These are phyloP conservation scores for Pseudomyrmex pallidus DNA, from an alignment of 1,140 invertebrate species.

Conservation along the genomic window DNA sequence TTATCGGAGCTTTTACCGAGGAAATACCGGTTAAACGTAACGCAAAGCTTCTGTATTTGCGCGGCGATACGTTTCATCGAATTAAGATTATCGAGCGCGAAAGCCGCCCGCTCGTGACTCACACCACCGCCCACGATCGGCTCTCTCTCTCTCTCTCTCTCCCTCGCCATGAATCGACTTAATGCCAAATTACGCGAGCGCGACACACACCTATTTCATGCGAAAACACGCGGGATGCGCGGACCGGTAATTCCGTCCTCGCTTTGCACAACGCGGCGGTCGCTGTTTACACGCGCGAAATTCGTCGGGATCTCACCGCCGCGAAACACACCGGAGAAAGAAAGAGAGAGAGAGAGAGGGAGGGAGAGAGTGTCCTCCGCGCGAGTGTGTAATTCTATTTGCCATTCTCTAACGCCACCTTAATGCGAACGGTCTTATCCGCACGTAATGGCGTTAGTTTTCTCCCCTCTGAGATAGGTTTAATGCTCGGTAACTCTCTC, in stretches of 20 bases:
- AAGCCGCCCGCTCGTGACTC: slow-evolving; percentile 15
- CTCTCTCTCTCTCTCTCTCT: no score
- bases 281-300: slow-evolving; percentile 41
- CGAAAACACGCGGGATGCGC: slow-evolving; percentile 18
- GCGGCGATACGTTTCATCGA: slow-evolving; percentile 23
- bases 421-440: slow-evolving; percentile 43
- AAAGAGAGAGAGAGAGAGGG: no score
- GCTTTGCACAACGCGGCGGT: slow-evolving; percentile 36
- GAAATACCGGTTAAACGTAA: not conserved
- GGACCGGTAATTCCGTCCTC: not conserved
- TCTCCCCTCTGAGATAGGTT: slow-evolving; percentile 20
- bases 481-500: slow-evolving; percentile 28
- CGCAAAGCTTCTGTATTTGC: not conserved
- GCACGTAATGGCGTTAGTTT: slow-evolving; percentile 46
- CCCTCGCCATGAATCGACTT: slow-evolving; percentile 40
- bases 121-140: not conserved
- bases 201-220: slow-evolving; percentile 2
- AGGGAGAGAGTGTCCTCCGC: not conserved
- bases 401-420: slow-evolving; percentile 5
- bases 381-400: slow-evolving; percentile 50
- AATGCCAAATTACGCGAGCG: slow-evolving; percentile 44
- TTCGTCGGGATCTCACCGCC: slow-evolving; percentile 11
- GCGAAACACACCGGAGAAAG: not conserved
- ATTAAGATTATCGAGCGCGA: slow-evolving; percentile 20
- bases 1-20: not conserved